phyloP scores from a whole-genome alignment of 1,140 invertebrate species.

The Cydia fagiglandana region DNA sequence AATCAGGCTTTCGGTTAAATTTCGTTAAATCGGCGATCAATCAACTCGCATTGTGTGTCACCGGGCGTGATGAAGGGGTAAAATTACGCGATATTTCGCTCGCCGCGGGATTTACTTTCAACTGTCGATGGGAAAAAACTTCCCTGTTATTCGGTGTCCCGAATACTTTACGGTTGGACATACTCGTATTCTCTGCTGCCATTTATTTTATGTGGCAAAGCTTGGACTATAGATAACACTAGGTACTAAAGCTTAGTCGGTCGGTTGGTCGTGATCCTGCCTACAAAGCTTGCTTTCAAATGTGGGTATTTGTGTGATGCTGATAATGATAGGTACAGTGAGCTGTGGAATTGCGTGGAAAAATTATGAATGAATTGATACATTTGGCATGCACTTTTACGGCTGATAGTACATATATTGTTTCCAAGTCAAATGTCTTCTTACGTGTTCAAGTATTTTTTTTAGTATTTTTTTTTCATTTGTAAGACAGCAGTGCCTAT shows the following conservation, averaged over 20 bases:
- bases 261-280: background rate
- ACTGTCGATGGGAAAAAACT: constrained; percentile 7
- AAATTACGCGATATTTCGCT: constrained; percentile 27
- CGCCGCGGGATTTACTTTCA: constrained; percentile 4
- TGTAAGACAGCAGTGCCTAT: too few relatives aligned
- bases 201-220: background rate
- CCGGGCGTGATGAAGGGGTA: constrained; percentile 28
- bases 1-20: constrained; percentile 32
- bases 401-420: too few relatives aligned
- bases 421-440: too few relatives aligned
- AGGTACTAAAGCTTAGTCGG: background rate
- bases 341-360: too few relatives aligned
- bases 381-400: too few relatives aligned
- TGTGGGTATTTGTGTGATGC: background rate
- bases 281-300: background rate
- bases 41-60: constrained; percentile 31
- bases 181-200: background rate
- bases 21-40: constrained; percentile 32
- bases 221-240: background rate
- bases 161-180: background rate
- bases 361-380: too few relatives aligned
- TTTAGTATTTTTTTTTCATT: too few relatives aligned
- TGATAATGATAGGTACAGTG: too few relatives aligned
- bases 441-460: too few relatives aligned
- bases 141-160: constrained; percentile 6